These are phyloP conservation scores for Trachemys scripta DNA, from an alignment of 2,113 vertebrate species.

Conservation along the genomic window DNA sequence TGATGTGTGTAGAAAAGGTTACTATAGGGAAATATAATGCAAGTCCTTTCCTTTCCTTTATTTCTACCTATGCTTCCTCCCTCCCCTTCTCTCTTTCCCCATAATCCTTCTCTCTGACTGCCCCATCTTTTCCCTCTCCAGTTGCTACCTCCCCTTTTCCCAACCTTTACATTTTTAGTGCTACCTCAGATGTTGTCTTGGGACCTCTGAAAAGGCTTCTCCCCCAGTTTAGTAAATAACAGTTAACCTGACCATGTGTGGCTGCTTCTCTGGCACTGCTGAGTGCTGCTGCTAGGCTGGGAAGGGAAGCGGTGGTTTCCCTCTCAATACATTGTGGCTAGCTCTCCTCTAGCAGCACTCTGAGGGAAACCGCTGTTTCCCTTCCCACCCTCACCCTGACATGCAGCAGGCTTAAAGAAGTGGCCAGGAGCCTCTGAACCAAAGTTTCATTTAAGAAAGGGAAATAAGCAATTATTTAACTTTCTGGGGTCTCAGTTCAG, in stretches of 20 bases:
- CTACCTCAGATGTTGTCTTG: background rate
- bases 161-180: background rate
- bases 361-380: background rate
- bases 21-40: background rate
- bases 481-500: background rate
- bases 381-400: background rate
- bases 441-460: background rate
- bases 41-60: background rate
- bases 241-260: background rate
- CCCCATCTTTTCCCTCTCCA: background rate
- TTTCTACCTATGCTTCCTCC: background rate
- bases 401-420: background rate
- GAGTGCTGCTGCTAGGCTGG: background rate
- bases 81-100: background rate
- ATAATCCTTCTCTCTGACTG: background rate
- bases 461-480: background rate
- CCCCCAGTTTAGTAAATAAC: background rate
- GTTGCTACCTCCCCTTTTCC: constrained; percentile 29
- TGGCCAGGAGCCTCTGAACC: background rate
- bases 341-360: background rate
- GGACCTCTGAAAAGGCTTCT: accelerated
- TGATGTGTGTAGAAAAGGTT: background rate
- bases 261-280: background rate
- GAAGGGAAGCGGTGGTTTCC: background rate
- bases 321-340: accelerated